Conservation (phyloP, 2,888 invertebrate species). For the Sinopyrophorus schimmeli region DNA sequence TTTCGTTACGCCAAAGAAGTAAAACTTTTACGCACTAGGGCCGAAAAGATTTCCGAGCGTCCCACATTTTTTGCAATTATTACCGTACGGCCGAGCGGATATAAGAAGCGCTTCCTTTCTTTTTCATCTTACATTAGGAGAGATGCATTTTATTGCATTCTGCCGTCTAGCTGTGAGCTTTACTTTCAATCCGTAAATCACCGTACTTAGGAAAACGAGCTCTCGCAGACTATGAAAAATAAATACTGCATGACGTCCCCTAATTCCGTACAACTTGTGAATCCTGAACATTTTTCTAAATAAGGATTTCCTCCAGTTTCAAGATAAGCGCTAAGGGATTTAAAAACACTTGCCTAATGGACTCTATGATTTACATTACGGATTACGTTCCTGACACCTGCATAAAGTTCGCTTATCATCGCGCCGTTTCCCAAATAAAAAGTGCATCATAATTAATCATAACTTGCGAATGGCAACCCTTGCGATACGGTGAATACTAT, state of each 20-base stretch:
- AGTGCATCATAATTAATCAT: conserved; percentile 32
- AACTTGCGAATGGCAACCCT: conserved; percentile 20
- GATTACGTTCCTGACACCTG: conserved; percentile 5
- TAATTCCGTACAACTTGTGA: conserved; percentile 1
- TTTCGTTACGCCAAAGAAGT: no score
- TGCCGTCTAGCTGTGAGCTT: conserved; percentile 13
- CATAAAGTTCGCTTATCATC: conserved; percentile 9
- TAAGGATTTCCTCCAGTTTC: conserved; percentile 2
- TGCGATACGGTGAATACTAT: conserved; percentile 17
- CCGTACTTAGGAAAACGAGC: conserved; percentile 13
- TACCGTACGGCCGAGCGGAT: conserved; percentile 26
- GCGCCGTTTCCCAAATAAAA: conserved; percentile 11
- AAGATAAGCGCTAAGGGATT: background rate
- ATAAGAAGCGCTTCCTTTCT: conserved; percentile 15
- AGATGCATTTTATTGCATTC: conserved; percentile 19
- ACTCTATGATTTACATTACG: background rate
- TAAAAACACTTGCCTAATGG: conserved; percentile 8
- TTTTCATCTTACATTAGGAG: conserved; percentile 6
- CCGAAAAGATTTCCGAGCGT: conserved; percentile 2
- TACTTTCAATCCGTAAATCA: conserved; percentile 15
- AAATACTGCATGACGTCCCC: conserved; percentile 1
- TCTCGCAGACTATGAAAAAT: conserved; percentile 13
- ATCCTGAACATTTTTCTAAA: background rate
- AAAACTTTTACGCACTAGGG: no score
- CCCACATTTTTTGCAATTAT: conserved; percentile 19